These are phyloP conservation scores for Gorsachius goisagi DNA, from an alignment of 2,113 vertebrate genomes.

Conservation along the genomic window DNA sequence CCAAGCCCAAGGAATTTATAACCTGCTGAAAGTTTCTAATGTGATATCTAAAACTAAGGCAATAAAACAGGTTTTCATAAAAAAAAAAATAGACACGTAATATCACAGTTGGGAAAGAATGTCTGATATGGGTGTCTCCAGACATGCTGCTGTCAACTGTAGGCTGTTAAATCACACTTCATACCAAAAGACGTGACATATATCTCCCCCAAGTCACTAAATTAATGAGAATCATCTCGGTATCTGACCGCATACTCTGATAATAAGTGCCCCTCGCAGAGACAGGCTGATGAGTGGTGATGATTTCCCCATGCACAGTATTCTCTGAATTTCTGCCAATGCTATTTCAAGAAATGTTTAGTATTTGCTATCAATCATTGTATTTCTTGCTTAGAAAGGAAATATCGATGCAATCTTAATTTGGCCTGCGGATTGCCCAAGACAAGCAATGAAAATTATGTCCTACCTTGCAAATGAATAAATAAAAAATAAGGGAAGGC, in stretches of 20 bases:
- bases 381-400: not conserved
- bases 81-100: not conserved
- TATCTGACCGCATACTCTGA: not conserved
- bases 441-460: not conserved
- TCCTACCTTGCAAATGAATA: not conserved
- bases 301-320: not conserved
- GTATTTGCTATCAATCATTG: not conserved
- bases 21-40: not conserved
- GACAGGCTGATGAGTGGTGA: not conserved
- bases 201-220: not conserved
- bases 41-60: not conserved
- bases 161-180: not conserved
- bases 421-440: not conserved
- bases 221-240: not conserved
- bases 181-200: not conserved
- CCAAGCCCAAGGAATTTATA: not conserved
- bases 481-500: not conserved
- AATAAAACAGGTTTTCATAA: not conserved
- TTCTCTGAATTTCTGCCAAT: not conserved
- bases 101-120: not conserved
- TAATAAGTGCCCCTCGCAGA: not conserved
- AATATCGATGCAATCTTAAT: not conserved
- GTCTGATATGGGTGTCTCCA: not conserved
- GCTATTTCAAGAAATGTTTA: not conserved
- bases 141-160: not conserved